A percentile compares a stretch with the other conserved stretches of the same genome.
Evolutionary conservation across 2,113 vertebrate genomes (phyloP).

Genomic region (Menura novaehollandiae): DNA sequence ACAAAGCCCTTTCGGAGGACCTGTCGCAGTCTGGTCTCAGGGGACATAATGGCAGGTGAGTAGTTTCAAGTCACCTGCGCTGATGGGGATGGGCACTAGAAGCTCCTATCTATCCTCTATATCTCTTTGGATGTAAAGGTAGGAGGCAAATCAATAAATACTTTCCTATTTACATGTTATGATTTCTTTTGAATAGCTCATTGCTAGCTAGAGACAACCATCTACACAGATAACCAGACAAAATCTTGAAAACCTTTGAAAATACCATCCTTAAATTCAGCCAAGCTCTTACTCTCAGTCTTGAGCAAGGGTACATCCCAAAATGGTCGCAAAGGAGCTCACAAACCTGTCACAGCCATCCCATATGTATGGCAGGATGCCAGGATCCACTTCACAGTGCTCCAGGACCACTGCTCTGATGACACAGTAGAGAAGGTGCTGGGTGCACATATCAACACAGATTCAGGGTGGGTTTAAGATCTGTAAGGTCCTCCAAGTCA

Average conservation of each 20-base stretch:
- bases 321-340: not conserved
- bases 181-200: not conserved
- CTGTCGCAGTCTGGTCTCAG: not conserved
- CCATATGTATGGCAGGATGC: fast-evolving
- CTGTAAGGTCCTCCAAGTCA: not conserved
- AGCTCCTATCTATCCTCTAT: not conserved
- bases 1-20: not conserved
- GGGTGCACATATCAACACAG: fast-evolving
- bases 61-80: not conserved
- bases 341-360: not conserved
- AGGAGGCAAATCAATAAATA: not conserved
- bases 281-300: not conserved
- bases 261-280: not conserved
- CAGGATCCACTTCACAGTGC: fast-evolving
- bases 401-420: not conserved
- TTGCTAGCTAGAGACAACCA: not conserved
- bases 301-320: not conserved
- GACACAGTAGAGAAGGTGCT: not conserved
- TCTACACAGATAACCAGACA: not conserved
- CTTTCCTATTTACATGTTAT: not conserved
- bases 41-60: not conserved
- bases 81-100: not conserved
- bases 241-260: not conserved
- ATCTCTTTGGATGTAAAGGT: not conserved
- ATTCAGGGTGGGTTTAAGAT: not conserved